Conservation (phyloP, 2,888 invertebrate genomes). For the Xestia ashworthii region DNA sequence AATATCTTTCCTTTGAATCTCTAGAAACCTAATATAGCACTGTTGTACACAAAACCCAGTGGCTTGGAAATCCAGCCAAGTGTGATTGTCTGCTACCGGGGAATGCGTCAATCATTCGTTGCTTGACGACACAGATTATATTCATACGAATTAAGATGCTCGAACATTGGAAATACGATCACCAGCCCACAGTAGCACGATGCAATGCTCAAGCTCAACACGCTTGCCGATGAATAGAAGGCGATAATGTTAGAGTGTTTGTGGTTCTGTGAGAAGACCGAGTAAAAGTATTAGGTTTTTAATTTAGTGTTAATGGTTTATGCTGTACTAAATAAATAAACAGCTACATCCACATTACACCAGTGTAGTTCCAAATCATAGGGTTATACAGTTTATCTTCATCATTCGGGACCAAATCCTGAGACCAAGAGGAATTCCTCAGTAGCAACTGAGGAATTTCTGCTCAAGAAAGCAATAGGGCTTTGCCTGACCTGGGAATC, state of each 20-base stretch:
- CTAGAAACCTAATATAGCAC: constrained; percentile 37
- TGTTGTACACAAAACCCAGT: constrained; percentile 23
- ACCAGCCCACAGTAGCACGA: too few relatives aligned
- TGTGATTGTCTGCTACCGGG: constrained; percentile 23
- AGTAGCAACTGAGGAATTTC: not conserved
- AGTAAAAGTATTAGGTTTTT: too few relatives aligned
- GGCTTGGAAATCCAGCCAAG: constrained; percentile 41
- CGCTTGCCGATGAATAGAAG: too few relatives aligned
- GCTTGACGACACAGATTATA: not conserved
- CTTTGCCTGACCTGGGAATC: not conserved
- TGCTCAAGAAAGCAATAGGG: not conserved
- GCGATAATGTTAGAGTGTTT: too few relatives aligned
- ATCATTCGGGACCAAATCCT: not conserved
- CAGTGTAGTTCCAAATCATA: not conserved
- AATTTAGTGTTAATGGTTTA: too few relatives aligned
- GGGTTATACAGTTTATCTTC: not conserved
- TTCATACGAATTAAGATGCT: not conserved
- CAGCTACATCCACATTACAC: not conserved
- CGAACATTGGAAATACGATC: not conserved
- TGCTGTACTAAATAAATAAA: too few relatives aligned
- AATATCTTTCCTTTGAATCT: constrained; percentile 5
- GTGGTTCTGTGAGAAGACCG: too few relatives aligned
- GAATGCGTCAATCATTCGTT: constrained; percentile 19
- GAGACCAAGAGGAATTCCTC: not conserved
- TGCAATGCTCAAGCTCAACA: too few relatives aligned